phyloP scores from a whole-genome alignment of 2,888 invertebrate genomes.

The Megalurothrips usitatus region DNA sequence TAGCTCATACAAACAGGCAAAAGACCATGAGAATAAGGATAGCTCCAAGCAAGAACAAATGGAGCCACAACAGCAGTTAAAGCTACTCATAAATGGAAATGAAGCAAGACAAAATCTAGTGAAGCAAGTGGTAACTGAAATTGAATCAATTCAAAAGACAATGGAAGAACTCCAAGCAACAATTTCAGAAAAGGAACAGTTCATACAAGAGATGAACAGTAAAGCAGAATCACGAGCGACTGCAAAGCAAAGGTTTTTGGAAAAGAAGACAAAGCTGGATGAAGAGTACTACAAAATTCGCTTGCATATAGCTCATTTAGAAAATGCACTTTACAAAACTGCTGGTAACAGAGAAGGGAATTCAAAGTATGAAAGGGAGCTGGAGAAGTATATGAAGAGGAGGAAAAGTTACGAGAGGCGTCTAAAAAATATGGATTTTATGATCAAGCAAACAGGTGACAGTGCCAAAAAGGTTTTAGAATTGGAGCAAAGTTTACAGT shows the following conservation, averaged over 20 bases:
- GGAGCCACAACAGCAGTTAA: constrained; percentile 52
- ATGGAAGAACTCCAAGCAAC: constrained; percentile 64
- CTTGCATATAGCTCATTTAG: constrained; percentile 53
- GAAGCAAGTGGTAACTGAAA: constrained; percentile 51
- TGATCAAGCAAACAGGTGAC: constrained; percentile 57
- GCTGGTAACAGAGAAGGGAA: constrained; percentile 42
- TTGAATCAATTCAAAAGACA: constrained; percentile 62
- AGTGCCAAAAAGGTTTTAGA: constrained; percentile 64
- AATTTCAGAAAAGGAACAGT: constrained; percentile 67
- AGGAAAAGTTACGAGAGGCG: constrained; percentile 51
- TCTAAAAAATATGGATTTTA: constrained; percentile 52
- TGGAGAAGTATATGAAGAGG: constrained; percentile 47
- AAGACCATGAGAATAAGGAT: not conserved
- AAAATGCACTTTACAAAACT: constrained; percentile 48
- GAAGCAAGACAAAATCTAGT: constrained; percentile 46
- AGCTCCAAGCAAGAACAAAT: constrained; percentile 45
- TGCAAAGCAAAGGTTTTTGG: constrained; percentile 58
- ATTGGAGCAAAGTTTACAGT: constrained; percentile 66
- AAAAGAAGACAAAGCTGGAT: constrained; percentile 58
- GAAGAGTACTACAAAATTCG: constrained; percentile 57
- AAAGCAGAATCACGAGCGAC: constrained; percentile 55
- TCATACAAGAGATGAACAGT: constrained; percentile 63
- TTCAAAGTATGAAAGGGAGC: constrained; percentile 39
- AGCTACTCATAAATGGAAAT: constrained; percentile 47
- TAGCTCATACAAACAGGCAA: constrained; percentile 46